A percentile compares a stretch with the other conserved stretches of the same genome.
These are phyloP conservation scores for Amphiduros pacificus DNA, from an alignment of 2,888 invertebrate species.

Conservation along the genomic window DNA sequence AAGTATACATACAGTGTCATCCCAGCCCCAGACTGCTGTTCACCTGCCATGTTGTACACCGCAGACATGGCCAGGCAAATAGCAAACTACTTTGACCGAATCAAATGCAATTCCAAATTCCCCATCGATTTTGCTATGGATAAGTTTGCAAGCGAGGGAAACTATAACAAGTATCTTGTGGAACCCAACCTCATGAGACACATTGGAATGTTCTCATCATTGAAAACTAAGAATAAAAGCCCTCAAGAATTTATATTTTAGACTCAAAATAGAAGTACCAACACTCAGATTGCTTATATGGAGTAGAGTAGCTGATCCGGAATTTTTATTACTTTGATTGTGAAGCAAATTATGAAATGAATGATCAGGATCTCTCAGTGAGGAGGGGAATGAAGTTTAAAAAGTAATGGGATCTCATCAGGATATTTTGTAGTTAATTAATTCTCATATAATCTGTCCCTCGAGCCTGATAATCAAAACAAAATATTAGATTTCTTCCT, in stretches of 20 bases:
- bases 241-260: constrained; percentile 15
- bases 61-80: constrained; percentile 4
- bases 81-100: background rate
- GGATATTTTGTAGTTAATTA: too few species aligned
- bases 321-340: too few species aligned
- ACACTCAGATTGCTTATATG: too few species aligned
- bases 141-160: constrained; percentile 1
- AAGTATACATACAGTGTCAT: constrained; percentile 1
- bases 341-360: too few species aligned
- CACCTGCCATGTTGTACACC: constrained; percentile 13
- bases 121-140: constrained; percentile 17
- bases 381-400: too few species aligned
- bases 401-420: too few species aligned
- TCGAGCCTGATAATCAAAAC: too few species aligned
- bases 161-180: constrained; percentile 6
- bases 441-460: too few species aligned
- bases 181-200: constrained; percentile 16
- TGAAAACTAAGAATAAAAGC: background rate
- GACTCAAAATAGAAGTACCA: too few species aligned
- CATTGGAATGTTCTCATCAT: constrained; percentile 10
- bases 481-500: too few species aligned
- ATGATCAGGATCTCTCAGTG: too few species aligned
- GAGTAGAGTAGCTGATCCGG: too few species aligned
- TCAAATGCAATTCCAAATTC: background rate
- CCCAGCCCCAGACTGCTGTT: constrained; percentile 16